These are phyloP conservation scores for Luidia sarsii DNA, from an alignment of 53 echinoderm and acorn worm genomes.

Conservation along the genomic window DNA sequence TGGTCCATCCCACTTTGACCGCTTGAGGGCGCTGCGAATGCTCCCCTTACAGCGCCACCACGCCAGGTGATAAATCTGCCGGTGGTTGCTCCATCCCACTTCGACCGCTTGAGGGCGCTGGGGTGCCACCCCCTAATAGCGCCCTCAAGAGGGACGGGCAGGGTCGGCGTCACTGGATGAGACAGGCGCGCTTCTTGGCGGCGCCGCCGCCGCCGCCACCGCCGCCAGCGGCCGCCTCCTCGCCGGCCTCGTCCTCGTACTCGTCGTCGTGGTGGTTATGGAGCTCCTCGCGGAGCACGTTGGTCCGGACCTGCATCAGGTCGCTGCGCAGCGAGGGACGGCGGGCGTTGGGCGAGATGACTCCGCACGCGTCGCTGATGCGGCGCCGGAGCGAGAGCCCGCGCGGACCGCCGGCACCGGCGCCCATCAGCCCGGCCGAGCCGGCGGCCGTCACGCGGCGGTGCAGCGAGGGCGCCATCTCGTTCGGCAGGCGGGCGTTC, in stretches of 20 bases:
- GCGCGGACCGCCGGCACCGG: constrained; percentile 58
- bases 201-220: constrained; percentile 41
- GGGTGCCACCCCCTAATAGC: too few relatives aligned
- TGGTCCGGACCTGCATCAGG: constrained; percentile 85
- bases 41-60: too few relatives aligned
- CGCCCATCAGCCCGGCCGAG: constrained; percentile 64
- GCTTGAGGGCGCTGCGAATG: too few relatives aligned
- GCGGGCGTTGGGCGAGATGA: constrained; percentile 82
- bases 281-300: constrained; percentile 68
- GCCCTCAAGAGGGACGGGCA: too few relatives aligned
- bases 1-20: too few relatives aligned
- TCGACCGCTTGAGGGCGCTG: too few relatives aligned
- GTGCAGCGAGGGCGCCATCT: constrained; percentile 90
- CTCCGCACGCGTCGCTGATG: constrained; percentile 91
- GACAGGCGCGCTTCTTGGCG: constrained; percentile 51
- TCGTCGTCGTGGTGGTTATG: constrained; percentile 77
- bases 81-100: too few relatives aligned
- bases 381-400: constrained; percentile 79
- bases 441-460: constrained; percentile 67
- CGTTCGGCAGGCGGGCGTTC: constrained; percentile 83
- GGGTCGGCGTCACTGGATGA: constrained; percentile 34
- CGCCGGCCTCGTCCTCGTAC: constrained; percentile 72
- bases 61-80: too few relatives aligned
- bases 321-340: constrained; percentile 96
- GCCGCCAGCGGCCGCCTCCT: constrained; percentile 42